A percentile compares a stretch with the other conserved stretches of the same genome.
Evolutionary conservation across 2,888 invertebrate species (phyloP).

Genomic region (Toxonevra muliebris): DNA sequence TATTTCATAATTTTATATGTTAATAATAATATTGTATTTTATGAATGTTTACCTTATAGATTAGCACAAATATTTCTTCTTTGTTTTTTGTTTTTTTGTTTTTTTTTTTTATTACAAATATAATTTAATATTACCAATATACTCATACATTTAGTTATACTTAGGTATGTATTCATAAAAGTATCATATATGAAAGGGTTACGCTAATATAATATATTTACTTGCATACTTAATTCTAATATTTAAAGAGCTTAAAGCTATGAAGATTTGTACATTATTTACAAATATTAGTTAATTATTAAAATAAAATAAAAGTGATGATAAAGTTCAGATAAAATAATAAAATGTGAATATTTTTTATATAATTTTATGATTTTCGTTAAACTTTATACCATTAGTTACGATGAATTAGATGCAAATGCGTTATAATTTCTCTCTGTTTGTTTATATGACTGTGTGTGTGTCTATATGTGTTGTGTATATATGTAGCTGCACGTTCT

Average conservation of each 20-base stretch:
- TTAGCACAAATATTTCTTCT: constrained; percentile 10
- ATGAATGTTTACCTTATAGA: constrained; percentile 12
- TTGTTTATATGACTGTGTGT: too few relatives aligned
- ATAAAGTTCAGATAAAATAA: too few relatives aligned
- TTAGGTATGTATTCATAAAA: neutral
- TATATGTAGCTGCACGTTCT: neutral
- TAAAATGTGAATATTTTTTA: neutral
- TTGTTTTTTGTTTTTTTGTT: neutral
- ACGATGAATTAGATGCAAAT: constrained; percentile 10
- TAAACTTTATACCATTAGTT: neutral
- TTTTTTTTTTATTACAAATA: neutral
- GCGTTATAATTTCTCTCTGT: neutral
- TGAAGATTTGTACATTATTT: constrained; percentile 3
- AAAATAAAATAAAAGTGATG: neutral
- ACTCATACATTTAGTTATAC: neutral
- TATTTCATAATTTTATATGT: constrained; percentile 26
- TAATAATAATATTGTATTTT: constrained; percentile 16
- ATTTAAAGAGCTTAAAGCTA: neutral
- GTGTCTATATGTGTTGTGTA: too few relatives aligned
- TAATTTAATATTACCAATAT: neutral
- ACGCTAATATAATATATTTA: neutral
- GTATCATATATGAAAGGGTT: neutral
- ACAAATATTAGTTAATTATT: constrained; percentile 1
- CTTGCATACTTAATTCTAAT: neutral
- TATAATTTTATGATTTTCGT: constrained; percentile 9